Evolutionary conservation across 1,140 invertebrate species (phyloP).

Genomic region (Brachionus plicatilis): DNA sequence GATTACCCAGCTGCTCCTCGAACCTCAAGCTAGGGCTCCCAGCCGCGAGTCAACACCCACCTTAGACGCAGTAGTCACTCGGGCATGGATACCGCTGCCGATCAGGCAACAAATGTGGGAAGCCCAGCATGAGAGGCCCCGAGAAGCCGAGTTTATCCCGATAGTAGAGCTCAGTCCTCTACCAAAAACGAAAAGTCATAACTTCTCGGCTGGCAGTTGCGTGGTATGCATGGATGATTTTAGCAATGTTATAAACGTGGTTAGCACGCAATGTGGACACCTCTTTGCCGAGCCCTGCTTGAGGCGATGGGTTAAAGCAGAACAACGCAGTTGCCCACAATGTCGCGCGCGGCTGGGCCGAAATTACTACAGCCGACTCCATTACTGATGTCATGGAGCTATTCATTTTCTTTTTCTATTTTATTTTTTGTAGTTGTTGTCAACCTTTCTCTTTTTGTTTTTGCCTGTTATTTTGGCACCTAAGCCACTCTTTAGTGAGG

Average conservation of each 20-base stretch:
- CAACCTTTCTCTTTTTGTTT: neutral
- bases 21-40: too few relatives aligned
- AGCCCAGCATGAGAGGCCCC: neutral
- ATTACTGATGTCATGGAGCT: neutral
- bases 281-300: neutral
- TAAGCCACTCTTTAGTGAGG: neutral
- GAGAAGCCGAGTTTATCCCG: neutral
- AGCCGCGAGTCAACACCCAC: too few relatives aligned
- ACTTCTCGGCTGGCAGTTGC: neutral
- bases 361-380: neutral
- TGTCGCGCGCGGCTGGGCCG: too few relatives aligned
- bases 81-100: too few relatives aligned
- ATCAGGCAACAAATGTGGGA: neutral
- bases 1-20: too few relatives aligned
- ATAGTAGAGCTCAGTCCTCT: too few relatives aligned
- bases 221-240: neutral
- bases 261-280: neutral
- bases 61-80: too few relatives aligned
- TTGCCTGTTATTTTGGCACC: neutral
- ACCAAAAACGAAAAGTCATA: neutral
- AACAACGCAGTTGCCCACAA: too few relatives aligned
- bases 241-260: neutral
- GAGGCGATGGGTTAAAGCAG: neutral
- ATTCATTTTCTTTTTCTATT: neutral
- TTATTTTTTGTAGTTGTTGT: neutral